phyloP scores from a whole-genome alignment of 92 coral and sea anemone genomes.

The Epizoanthus scotinus region DNA sequence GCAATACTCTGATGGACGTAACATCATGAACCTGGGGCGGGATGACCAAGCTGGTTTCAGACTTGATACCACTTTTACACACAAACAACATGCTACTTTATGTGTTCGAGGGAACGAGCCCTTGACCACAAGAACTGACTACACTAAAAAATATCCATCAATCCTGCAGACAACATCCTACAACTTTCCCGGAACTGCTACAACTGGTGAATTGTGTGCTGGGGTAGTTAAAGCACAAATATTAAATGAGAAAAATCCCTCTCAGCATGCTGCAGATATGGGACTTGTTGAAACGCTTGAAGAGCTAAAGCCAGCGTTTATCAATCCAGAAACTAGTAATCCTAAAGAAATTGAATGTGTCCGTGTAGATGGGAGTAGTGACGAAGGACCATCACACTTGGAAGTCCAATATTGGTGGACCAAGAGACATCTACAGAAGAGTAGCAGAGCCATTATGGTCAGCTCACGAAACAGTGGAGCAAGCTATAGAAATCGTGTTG shows the following conservation, averaged over 20 bases:
- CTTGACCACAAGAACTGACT: constrained; percentile 61
- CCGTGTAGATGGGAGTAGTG: constrained; percentile 62
- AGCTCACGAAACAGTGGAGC: constrained; percentile 61
- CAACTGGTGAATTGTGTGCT: constrained; percentile 67
- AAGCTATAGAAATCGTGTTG: constrained; percentile 62
- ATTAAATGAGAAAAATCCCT: constrained; percentile 49
- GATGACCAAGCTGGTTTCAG: constrained; percentile 75
- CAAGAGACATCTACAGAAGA: constrained; percentile 46
- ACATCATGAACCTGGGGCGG: constrained; percentile 56
- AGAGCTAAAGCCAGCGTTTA: constrained; percentile 51
- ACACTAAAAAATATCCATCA: constrained; percentile 51
- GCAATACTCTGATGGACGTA: constrained; percentile 56
- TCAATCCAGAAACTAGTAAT: constrained; percentile 41
- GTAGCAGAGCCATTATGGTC: constrained; percentile 47
- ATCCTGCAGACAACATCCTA: constrained; percentile 62
- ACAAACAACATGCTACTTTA: constrained; percentile 48
- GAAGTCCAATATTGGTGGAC: constrained; percentile 79
- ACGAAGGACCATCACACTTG: constrained; percentile 65
- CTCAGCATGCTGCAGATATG: constrained; percentile 59
- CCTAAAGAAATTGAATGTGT: constrained; percentile 58
- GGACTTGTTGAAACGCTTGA: constrained; percentile 51
- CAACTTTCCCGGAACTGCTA: constrained; percentile 56
- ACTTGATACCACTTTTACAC: constrained; percentile 60
- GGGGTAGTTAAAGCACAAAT: constrained; percentile 63
- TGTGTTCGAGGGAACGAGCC: constrained; percentile 55